A percentile compares a stretch with the other conserved stretches of the same genome.
phyloP scores from a whole-genome alignment of 2,113 vertebrate genomes.

The Rhabdomys dilectus region DNA sequence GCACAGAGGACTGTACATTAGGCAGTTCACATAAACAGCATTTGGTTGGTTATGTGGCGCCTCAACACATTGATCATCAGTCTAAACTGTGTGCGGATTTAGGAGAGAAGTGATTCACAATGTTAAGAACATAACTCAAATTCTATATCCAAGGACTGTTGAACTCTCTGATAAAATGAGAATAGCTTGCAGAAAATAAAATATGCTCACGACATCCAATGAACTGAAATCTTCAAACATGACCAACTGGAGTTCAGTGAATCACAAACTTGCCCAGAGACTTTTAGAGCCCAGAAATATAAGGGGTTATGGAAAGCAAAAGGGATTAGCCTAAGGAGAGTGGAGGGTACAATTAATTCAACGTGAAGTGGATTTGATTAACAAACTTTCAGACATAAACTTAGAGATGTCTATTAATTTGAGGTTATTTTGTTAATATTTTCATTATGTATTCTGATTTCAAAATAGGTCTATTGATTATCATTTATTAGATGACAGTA shows the following conservation, averaged over 20 bases:
- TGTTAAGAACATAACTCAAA: background rate
- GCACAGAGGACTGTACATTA: background rate
- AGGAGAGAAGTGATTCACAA: background rate
- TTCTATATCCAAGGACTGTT: background rate
- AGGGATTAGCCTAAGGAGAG: constrained; percentile 14
- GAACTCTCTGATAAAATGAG: background rate
- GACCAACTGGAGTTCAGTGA: background rate
- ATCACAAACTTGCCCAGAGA: background rate
- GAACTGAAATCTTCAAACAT: constrained; percentile 22
- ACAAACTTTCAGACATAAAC: constrained; percentile 48
- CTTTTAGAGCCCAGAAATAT: background rate
- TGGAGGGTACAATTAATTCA: background rate
- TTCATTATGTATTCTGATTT: constrained; percentile 51
- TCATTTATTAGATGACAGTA: constrained; percentile 4
- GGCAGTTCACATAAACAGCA: background rate
- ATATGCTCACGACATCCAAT: background rate
- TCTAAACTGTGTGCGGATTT: constrained; percentile 5
- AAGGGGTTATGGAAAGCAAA: background rate
- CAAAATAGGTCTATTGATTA: background rate
- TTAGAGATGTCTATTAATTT: constrained; percentile 3
- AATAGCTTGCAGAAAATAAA: constrained; percentile 53
- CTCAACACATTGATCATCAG: background rate
- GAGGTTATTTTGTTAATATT: constrained; percentile 38
- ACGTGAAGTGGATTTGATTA: constrained; percentile 37
- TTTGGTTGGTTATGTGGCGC: background rate